phyloP scores from a whole-genome alignment of 2,113 vertebrate genomes.

The Ctenodactylus gundi region DNA sequence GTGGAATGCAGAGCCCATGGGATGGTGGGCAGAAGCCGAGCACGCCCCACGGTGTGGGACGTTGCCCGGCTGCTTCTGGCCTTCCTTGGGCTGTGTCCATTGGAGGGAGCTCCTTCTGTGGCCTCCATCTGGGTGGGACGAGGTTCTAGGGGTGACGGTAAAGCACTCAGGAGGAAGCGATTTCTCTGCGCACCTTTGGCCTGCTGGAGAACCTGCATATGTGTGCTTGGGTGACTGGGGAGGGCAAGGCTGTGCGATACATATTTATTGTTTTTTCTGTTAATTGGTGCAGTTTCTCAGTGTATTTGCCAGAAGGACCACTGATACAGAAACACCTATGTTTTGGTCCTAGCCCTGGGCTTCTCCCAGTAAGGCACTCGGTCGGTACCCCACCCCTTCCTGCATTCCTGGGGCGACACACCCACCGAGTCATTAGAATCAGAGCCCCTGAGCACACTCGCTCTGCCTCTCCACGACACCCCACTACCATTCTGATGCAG shows the following conservation, averaged over 20 bases:
- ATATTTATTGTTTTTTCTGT: neutral
- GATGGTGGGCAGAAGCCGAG: neutral
- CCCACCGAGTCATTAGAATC: neutral
- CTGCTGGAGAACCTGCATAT: neutral
- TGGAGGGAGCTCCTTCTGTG: neutral
- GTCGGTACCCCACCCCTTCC: no score
- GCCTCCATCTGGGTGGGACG: no score
- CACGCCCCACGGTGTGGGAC: rapidly evolving
- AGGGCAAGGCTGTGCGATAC: neutral
- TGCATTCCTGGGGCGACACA: neutral
- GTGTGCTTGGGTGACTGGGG: no score
- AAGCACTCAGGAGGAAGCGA: neutral
- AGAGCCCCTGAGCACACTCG: neutral
- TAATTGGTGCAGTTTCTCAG: neutral
- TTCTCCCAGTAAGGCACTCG: no score
- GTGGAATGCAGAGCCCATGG: neutral
- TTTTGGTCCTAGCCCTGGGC: neutral
- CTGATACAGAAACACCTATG: neutral
- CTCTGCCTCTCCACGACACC: rapidly evolving
- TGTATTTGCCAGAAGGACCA: neutral
- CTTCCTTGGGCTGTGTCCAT: rapidly evolving
- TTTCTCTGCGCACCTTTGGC: neutral
- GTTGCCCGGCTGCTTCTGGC: neutral
- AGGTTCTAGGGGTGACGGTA: neutral
- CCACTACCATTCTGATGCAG: neutral